Evolutionary conservation across 2,797 vertebrate genomes (phyloP).

Genomic region (Sebastes miniatus): DNA sequence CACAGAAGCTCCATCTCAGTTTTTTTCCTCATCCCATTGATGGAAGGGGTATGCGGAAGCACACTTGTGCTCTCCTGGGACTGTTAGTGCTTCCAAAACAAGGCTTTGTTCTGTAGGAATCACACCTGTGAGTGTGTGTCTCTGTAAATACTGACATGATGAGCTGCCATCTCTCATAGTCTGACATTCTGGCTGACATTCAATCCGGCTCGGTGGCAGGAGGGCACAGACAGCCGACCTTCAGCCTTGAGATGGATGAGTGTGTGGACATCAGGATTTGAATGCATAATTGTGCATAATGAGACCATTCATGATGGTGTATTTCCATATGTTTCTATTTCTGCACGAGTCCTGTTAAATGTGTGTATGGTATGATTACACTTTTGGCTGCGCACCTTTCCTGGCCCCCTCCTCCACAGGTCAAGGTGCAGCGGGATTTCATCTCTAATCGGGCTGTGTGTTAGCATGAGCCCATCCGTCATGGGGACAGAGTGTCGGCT

Average conservation of each 20-base stretch:
- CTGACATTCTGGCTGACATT: slow-evolving; percentile 71
- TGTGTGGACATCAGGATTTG: slow-evolving; percentile 26
- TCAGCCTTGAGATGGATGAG: slow-evolving; percentile 65
- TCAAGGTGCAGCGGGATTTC: slow-evolving; percentile 74
- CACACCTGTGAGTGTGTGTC: slow-evolving; percentile 57
- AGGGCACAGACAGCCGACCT: slow-evolving; percentile 58
- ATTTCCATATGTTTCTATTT: slow-evolving; percentile 25
- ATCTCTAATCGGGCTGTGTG: slow-evolving; percentile 63
- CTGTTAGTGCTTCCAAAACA: slow-evolving; percentile 51
- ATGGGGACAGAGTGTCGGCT: slow-evolving; percentile 62
- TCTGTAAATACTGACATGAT: slow-evolving; percentile 74
- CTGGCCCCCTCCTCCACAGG: slow-evolving; percentile 59
- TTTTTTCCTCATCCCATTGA: slow-evolving; percentile 35
- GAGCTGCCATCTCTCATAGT: slow-evolving; percentile 71
- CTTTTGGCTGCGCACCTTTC: slow-evolving; percentile 25
- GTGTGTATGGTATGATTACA: slow-evolving; percentile 47
- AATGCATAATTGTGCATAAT: slow-evolving; percentile 50
- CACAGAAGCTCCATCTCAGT: slow-evolving; percentile 23
- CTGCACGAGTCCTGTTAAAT: slow-evolving; percentile 17
- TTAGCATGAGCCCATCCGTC: slow-evolving; percentile 72
- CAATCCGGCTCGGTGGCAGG: slow-evolving; percentile 56
- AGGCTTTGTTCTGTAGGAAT: slow-evolving; percentile 56
- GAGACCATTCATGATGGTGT: background rate
- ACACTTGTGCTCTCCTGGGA: slow-evolving; percentile 54
- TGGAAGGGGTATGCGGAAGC: slow-evolving; percentile 29